Evolutionary conservation across 2,888 invertebrate species (phyloP).

Genomic region (Germaria angustata): DNA sequence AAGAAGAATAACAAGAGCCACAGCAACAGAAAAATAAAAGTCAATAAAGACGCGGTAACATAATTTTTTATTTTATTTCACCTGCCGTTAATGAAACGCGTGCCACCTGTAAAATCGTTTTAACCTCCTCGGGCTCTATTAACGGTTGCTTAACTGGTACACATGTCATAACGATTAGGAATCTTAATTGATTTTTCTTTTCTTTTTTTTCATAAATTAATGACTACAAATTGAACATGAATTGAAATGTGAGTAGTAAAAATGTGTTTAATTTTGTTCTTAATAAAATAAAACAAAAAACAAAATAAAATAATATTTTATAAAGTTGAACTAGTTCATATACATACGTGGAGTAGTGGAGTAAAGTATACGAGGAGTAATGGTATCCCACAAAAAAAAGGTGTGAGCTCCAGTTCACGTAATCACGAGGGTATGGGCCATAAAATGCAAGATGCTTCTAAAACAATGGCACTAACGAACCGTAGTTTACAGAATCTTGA

Average conservation of each 20-base stretch:
- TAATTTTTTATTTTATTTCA: conserved; percentile 46
- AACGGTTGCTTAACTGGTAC: conserved; percentile 53
- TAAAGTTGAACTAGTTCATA: too few species aligned
- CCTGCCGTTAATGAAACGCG: conserved; percentile 65
- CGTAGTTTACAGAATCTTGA: too few species aligned
- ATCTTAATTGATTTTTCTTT: conserved; percentile 54
- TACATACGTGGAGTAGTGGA: too few species aligned
- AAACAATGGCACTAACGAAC: too few species aligned
- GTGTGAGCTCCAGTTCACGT: too few species aligned
- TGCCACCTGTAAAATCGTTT: conserved; percentile 61
- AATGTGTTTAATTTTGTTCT: too few species aligned
- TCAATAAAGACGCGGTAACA: conserved; percentile 23
- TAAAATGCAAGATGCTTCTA: too few species aligned
- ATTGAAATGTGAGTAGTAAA: background rate
- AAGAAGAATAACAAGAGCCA: background rate
- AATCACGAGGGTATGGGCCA: too few species aligned
- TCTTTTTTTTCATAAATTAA: conserved; percentile 23
- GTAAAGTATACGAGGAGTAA: too few species aligned
- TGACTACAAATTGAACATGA: background rate
- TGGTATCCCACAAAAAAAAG: too few species aligned
- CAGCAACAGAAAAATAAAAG: conserved; percentile 11
- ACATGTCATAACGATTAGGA: conserved; percentile 56
- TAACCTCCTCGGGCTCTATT: conserved; percentile 53
- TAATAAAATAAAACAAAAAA: too few species aligned
- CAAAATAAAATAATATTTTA: too few species aligned